phyloP scores from a whole-genome alignment of 2,113 vertebrate genomes.

The Crotophaga sulcirostris region DNA sequence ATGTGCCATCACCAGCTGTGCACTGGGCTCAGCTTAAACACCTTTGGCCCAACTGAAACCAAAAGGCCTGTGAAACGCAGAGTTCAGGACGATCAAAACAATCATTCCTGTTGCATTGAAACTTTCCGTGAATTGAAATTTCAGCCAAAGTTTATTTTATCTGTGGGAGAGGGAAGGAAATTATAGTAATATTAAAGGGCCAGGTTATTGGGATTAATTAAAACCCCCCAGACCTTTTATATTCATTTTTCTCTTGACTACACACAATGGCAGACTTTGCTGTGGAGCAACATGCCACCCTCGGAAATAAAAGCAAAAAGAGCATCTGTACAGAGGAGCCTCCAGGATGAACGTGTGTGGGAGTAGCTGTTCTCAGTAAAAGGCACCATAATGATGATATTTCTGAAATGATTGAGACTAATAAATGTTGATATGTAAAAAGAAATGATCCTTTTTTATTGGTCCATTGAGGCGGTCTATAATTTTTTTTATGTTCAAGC shows the following conservation, averaged over 20 bases:
- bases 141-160: neutral
- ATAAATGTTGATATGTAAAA: slow-evolving; percentile 57
- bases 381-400: slow-evolving; percentile 15
- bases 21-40: neutral
- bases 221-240: neutral
- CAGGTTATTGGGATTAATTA: neutral
- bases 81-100: neutral
- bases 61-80: neutral
- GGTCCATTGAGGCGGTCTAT: slow-evolving; percentile 35
- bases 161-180: neutral
- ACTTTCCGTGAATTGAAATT: neutral
- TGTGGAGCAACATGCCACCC: neutral
- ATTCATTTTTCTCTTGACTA: slow-evolving; percentile 29
- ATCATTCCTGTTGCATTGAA: neutral
- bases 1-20: neutral
- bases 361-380: slow-evolving; percentile 38
- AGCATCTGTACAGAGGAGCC: neutral
- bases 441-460: slow-evolving; percentile 51
- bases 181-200: neutral
- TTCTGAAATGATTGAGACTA: slow-evolving; percentile 48
- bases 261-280: neutral
- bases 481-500: slow-evolving; percentile 44
- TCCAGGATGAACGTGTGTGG: neutral
- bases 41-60: neutral
- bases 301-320: neutral